Conservation (phyloP, 2,888 invertebrate species). For the Tiphia femorata region DNA sequence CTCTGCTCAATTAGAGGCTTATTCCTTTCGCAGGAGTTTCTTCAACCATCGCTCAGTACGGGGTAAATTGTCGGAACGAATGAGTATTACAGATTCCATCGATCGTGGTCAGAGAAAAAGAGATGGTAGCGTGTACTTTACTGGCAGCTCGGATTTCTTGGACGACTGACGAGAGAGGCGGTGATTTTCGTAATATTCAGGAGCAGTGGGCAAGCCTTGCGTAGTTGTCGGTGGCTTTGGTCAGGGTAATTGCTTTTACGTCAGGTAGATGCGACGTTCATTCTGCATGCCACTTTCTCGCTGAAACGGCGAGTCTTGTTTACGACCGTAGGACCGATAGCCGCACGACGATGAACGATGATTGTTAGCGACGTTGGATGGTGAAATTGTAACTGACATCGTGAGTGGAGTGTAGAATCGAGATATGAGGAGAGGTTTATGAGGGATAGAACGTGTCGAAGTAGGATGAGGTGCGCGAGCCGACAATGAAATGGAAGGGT, state of each 20-base stretch:
- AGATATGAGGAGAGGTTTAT: neutral
- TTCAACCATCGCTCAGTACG: too few relatives aligned
- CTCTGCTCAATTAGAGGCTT: too few relatives aligned
- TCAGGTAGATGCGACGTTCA: conserved; percentile 14
- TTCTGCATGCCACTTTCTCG: conserved; percentile 16
- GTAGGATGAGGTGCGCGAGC: neutral
- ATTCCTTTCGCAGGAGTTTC: too few relatives aligned
- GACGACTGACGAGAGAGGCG: too few relatives aligned
- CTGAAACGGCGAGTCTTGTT: conserved; percentile 22
- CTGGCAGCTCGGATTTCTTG: too few relatives aligned
- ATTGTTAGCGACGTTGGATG: conserved; percentile 22
- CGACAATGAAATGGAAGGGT: neutral
- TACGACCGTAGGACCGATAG: conserved; percentile 18
- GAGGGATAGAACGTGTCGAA: neutral
- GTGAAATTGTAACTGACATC: conserved; percentile 16
- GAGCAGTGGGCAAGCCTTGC: too few relatives aligned
- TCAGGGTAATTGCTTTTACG: conserved; percentile 28
- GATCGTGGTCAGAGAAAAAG: too few relatives aligned
- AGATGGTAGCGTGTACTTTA: too few relatives aligned
- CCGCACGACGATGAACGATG: conserved; percentile 21
- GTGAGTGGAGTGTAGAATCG: neutral
- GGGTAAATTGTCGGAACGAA: too few relatives aligned
- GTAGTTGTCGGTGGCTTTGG: neutral
- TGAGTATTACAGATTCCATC: too few relatives aligned
- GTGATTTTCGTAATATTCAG: too few relatives aligned